Percentiles rank a stretch among this genome's conserved stretches.
Evolutionary conservation across 2,888 invertebrate genomes (phyloP).

Genomic region (Clitarchus hookeri): DNA sequence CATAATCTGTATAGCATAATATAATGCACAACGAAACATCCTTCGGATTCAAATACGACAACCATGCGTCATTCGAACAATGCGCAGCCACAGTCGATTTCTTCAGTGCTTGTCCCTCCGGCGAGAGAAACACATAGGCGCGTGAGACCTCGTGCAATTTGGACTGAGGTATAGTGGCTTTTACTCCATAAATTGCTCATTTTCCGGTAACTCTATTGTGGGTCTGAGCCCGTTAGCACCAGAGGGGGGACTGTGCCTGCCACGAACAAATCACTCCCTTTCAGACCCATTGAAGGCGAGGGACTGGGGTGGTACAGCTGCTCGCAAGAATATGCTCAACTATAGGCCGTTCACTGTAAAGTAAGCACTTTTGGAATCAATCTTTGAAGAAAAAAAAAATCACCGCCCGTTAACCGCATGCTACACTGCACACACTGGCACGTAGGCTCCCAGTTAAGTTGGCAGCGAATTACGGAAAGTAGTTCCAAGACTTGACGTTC

Average conservation of each 20-base stretch:
- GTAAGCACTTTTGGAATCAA: too few relatives aligned
- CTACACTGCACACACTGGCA: too few relatives aligned
- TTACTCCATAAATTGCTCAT: slow-evolving; percentile 40
- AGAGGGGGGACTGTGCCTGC: slow-evolving; percentile 17
- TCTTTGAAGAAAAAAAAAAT: too few relatives aligned
- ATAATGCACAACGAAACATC: not conserved
- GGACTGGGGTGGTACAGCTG: not conserved
- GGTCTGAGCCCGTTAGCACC: slow-evolving; percentile 30
- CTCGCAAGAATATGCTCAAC: not conserved
- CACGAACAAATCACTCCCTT: slow-evolving; percentile 30
- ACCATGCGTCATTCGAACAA: not conserved
- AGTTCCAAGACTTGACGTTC: too few relatives aligned
- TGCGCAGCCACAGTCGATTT: not conserved
- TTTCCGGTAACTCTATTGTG: slow-evolving; percentile 33
- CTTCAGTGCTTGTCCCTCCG: not conserved
- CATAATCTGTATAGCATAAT: not conserved
- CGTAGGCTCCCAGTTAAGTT: too few relatives aligned
- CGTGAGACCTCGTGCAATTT: not conserved
- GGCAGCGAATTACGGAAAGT: too few relatives aligned
- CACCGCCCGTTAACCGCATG: too few relatives aligned
- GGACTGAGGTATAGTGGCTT: slow-evolving; percentile 27
- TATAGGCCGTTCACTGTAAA: not conserved
- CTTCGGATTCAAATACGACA: not conserved
- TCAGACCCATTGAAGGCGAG: not conserved
- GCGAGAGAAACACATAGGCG: not conserved